A percentile compares a stretch with the other conserved stretches of the same genome.
These are phyloP conservation scores for Platysteira castanea DNA, from an alignment of 2,113 vertebrate genomes.

Conservation along the genomic window DNA sequence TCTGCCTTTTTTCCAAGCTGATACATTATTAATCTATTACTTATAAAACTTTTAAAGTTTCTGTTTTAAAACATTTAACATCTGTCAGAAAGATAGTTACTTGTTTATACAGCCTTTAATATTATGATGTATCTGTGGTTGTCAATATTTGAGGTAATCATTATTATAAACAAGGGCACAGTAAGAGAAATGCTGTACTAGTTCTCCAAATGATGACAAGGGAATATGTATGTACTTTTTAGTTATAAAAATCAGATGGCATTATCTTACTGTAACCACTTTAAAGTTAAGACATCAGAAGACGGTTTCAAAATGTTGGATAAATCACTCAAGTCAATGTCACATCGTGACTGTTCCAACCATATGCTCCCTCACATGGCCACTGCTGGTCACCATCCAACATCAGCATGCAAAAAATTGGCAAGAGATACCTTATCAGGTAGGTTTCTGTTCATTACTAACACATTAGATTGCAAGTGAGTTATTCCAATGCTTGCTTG, in stretches of 20 bases:
- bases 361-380: not conserved
- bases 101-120: not conserved
- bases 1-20: not conserved
- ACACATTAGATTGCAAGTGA: not conserved
- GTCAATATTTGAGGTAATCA: not conserved
- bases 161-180: not conserved
- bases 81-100: not conserved
- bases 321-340: not conserved
- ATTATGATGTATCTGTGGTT: not conserved
- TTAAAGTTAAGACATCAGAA: not conserved
- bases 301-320: not conserved
- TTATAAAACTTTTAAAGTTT: not conserved
- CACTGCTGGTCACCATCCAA: not conserved
- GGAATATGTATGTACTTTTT: not conserved
- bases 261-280: not conserved
- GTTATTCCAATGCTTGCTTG: not conserved
- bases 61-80: not conserved
- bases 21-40: not conserved
- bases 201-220: not conserved
- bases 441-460: not conserved
- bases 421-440: not conserved
- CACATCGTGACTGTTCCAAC: not conserved
- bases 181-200: not conserved
- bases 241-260: not conserved
- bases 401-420: not conserved